Conservation (phyloP, 1,140 invertebrate genomes). For the Aporrectodea caliginosa region DNA sequence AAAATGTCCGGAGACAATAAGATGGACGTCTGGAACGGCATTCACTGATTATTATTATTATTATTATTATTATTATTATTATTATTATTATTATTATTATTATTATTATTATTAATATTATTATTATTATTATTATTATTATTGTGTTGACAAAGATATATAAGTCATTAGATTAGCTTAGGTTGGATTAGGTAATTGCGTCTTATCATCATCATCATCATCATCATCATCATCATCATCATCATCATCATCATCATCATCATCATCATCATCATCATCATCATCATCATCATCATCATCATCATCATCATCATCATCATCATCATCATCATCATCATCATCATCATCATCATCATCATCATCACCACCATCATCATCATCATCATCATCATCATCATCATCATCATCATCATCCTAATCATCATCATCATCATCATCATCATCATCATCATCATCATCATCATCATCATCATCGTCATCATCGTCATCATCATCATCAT, state of each 20-base stretch:
- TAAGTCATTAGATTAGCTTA: too few species aligned
- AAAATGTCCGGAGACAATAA: too few species aligned
- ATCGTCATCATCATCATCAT: too few species aligned
- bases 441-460: constrained; percentile 2
- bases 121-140: too few species aligned
- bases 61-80: too few species aligned
- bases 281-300: constrained; percentile 2
- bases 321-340: constrained; percentile 2
- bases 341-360: constrained; percentile 2
- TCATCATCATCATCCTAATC: not conserved
- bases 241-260: constrained; percentile 3
- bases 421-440: constrained; percentile 3
- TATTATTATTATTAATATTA: too few species aligned
- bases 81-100: too few species aligned
- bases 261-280: not conserved
- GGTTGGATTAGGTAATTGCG: too few species aligned
- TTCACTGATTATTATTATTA: too few species aligned
- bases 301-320: constrained; percentile 3
- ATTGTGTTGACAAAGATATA: too few species aligned
- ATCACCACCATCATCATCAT: not conserved
- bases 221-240: constrained; percentile 2
- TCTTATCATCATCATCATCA: not conserved
- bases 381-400: constrained; percentile 2
- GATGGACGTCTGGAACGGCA: too few species aligned
- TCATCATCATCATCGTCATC: not conserved